Percentiles rank a stretch among this genome's conserved stretches.
Evolutionary conservation across 2,797 vertebrate genomes (phyloP).

Genomic region (Danio jaintianensis): DNA sequence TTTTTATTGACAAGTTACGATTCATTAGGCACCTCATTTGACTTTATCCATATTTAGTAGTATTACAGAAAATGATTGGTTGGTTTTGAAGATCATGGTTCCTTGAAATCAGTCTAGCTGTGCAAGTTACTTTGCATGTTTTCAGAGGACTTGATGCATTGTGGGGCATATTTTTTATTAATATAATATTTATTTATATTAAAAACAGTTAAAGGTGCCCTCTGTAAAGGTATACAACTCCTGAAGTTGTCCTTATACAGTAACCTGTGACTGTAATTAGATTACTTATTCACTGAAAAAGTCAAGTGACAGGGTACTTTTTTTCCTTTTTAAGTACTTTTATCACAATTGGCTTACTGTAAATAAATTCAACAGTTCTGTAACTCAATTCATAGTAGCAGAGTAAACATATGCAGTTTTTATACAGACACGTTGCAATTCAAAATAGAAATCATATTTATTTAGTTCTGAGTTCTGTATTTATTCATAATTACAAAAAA

Average conservation of each 20-base stretch:
- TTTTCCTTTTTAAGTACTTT: too few relatives aligned
- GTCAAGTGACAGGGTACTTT: too few relatives aligned
- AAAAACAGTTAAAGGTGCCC: not conserved
- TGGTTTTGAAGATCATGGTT: slow-evolving; percentile 45
- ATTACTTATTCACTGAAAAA: slow-evolving; percentile 58
- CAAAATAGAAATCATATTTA: too few relatives aligned
- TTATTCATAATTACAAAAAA: too few relatives aligned
- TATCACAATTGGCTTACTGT: too few relatives aligned
- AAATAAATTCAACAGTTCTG: too few relatives aligned
- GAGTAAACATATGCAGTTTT: too few relatives aligned
- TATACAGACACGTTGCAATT: too few relatives aligned
- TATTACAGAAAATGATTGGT: slow-evolving; percentile 31
- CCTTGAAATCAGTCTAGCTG: slow-evolving; percentile 29
- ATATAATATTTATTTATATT: not conserved
- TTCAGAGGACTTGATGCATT: slow-evolving; percentile 41
- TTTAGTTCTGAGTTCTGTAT: too few relatives aligned
- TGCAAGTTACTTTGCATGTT: not conserved
- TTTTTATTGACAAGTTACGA: slow-evolving; percentile 50
- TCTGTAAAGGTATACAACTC: not conserved
- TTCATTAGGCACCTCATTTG: slow-evolving; percentile 18
- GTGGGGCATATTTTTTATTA: slow-evolving; percentile 54
- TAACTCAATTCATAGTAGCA: too few relatives aligned
- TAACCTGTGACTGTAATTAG: too few relatives aligned
- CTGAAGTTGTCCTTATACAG: too few relatives aligned
- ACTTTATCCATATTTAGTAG: slow-evolving; percentile 3